Evolutionary conservation across 2,888 invertebrate species (phyloP), one percentile per base, ranked within the genome.

Genomic region (Drosophila pegasa): DNA sequence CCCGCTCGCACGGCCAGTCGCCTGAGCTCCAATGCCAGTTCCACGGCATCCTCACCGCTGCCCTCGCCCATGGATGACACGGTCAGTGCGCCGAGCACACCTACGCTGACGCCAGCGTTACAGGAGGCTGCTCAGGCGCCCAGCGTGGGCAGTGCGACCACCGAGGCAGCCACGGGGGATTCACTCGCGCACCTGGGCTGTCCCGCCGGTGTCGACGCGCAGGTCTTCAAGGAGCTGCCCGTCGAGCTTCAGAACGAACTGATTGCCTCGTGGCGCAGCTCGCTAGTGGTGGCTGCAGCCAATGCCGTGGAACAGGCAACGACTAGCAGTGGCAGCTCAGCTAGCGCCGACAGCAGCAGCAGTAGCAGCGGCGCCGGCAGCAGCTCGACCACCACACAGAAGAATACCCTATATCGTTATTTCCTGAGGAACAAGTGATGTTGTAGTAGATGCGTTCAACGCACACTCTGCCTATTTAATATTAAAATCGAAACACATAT

Each of bases 181-280:
- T 59, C 70, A 37, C 85, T 92, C 9, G 67, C 91, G 3, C 89
- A 91, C 64, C 90, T 93, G 63, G 93, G 93, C 71, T 95, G 95
- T 89, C 96, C 96, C 1, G 94, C 94, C 63, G 94, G 94, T 77
- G 94, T 94, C 18, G 95, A 95, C 92, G 93, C 94, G 58, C 93
- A 94, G 79, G 95, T 96, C 50, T 96, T 96, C 87, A 94, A 94
- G 76, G 94, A 95, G 74, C 92, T 96, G 75, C 96, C 96, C 0
- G 92, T 93, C 29, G 95, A 96, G 52, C 93, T 96, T 91, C 95
- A 96, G 90, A 94, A 95, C 80, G 96, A 96, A 90, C 92, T 96
- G 22, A 94, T 95, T 89, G 93, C 93, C n/a, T 94, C 95, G 87
- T 95, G 95, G 94, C 87, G 91, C 54, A 91, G 80, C 48, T 92